Percentiles rank a stretch among this genome's conserved stretches.
These are phyloP conservation scores for Aphelinus certus DNA, from an alignment of 1,140 invertebrate species.

Conservation along the genomic window DNA sequence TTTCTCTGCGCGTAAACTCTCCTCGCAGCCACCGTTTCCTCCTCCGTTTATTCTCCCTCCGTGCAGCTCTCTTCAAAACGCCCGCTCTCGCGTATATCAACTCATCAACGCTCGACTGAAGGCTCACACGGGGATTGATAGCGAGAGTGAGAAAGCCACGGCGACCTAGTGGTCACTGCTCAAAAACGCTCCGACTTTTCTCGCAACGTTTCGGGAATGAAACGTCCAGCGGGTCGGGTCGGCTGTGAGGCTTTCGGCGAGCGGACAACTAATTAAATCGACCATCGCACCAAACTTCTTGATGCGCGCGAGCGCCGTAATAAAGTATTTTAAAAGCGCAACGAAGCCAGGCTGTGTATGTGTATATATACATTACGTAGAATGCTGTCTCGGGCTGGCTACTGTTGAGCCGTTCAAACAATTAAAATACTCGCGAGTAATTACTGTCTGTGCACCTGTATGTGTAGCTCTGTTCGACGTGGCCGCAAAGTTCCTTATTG, in stretches of 20 bases:
- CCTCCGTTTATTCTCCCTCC: neutral
- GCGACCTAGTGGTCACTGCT: too few species aligned
- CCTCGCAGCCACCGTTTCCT: neutral
- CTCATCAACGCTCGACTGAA: neutral
- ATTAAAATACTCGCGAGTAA: conserved; percentile 8
- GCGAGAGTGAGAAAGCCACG: neutral
- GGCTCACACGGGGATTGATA: neutral
- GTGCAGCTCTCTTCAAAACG: neutral
- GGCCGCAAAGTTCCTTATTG: too few species aligned
- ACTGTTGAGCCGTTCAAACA: neutral
- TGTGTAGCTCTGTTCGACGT: too few species aligned
- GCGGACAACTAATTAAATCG: too few species aligned
- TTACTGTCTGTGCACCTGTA: neutral
- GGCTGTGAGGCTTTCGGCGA: too few species aligned
- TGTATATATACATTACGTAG: neutral
- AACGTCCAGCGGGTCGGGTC: too few species aligned
- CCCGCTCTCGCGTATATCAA: neutral
- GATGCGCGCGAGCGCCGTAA: neutral
- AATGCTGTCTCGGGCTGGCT: neutral
- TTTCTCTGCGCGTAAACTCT: neutral
- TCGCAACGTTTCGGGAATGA: too few species aligned
- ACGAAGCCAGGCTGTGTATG: neutral
- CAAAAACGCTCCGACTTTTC: too few species aligned
- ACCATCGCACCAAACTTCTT: too few species aligned
- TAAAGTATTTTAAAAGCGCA: neutral